Conservation (phyloP, 2,797 vertebrate genomes). For the Myotis myotis region DNA sequence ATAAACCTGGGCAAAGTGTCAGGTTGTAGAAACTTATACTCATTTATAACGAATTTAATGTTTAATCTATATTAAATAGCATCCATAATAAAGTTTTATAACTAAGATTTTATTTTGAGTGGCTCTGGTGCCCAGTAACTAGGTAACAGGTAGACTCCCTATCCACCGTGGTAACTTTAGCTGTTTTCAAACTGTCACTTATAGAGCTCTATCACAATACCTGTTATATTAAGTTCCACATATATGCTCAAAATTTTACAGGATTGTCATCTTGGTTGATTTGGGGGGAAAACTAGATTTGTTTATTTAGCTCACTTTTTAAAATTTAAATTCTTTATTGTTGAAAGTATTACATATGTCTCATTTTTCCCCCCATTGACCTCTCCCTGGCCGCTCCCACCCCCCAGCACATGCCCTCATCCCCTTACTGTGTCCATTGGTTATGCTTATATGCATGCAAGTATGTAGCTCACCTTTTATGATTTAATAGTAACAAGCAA, state of each 20-base stretch:
- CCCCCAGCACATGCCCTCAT: too few species aligned
- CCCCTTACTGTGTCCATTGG: too few species aligned
- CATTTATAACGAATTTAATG: background rate
- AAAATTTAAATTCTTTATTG: too few species aligned
- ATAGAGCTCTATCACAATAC: background rate
- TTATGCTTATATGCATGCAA: too few species aligned
- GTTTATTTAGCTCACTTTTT: background rate
- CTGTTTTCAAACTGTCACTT: background rate
- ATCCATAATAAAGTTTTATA: conserved; percentile 5
- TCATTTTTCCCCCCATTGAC: too few species aligned
- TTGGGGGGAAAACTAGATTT: background rate
- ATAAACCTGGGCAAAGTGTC: background rate
- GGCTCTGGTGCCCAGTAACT: background rate
- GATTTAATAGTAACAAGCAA: conserved; percentile 9
- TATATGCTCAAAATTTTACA: background rate
- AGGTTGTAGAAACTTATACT: background rate
- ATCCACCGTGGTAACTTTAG: background rate
- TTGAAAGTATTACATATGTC: too few species aligned
- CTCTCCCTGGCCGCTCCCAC: too few species aligned
- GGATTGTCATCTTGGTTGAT: background rate
- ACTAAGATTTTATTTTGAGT: background rate
- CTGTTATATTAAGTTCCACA: background rate
- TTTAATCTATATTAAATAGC: background rate
- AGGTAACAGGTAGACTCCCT: background rate
- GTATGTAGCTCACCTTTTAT: background rate